A percentile compares a stretch with the other conserved stretches of the same genome.
These are phyloP conservation scores for Naja naja DNA, from an alignment of 2,113 vertebrate species.

Conservation along the genomic window DNA sequence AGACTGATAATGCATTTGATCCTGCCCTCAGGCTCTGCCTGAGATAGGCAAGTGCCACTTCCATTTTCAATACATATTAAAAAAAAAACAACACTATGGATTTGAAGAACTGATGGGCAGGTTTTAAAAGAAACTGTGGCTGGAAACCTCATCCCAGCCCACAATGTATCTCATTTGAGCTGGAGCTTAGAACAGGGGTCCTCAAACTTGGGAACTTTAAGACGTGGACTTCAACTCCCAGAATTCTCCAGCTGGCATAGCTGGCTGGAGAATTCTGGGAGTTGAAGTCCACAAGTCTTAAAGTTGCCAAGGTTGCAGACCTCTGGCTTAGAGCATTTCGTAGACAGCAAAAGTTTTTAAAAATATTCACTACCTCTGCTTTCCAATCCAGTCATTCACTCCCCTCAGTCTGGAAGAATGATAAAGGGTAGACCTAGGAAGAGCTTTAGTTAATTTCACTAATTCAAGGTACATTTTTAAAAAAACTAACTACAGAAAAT, in stretches of 20 bases:
- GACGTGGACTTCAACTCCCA: no score
- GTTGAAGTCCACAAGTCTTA: no score
- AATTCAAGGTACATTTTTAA: background rate
- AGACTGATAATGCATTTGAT: background rate
- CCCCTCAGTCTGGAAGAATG: background rate
- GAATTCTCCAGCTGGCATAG: no score
- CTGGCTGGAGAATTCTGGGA: no score
- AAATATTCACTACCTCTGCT: background rate
- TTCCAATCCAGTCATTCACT: no score
- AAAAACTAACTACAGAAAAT: background rate
- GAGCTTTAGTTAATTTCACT: background rate
- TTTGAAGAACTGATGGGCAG: background rate
- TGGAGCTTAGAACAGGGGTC: background rate
- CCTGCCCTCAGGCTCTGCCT: background rate
- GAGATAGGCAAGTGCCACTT: background rate
- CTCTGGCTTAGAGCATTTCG: background rate
- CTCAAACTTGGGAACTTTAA: no score
- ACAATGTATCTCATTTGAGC: background rate
- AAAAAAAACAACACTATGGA: background rate
- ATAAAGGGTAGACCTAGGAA: background rate
- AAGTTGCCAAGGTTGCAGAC: no score
- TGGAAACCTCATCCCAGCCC: background rate
- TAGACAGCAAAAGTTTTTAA: background rate
- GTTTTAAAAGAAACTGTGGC: background rate
- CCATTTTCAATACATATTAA: background rate